Evolutionary conservation across 1,140 invertebrate genomes (phyloP).

Genomic region (Hyles euphorbiae): DNA sequence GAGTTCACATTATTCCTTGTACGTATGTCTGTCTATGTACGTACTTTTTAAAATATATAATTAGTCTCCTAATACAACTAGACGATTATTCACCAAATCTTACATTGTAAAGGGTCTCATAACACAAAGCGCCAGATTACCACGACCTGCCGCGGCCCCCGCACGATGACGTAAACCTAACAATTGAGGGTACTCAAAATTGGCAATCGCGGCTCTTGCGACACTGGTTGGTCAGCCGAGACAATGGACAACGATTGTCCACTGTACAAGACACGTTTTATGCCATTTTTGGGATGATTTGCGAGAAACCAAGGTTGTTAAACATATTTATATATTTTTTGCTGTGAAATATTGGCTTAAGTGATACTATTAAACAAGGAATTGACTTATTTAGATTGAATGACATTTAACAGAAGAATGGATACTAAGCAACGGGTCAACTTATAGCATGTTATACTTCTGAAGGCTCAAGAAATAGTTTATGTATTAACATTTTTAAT

Average conservation of each 20-base stretch:
- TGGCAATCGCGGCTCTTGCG: background rate
- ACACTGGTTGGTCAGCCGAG: background rate
- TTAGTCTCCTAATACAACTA: no score
- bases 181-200: background rate
- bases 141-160: background rate
- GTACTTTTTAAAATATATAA: no score
- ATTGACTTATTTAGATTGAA: no score
- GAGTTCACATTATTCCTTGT: background rate
- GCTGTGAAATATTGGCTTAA: no score
- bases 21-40: no score
- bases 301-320: slow-evolving; percentile 2
- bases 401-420: no score
- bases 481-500: no score
- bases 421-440: no score
- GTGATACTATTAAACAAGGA: no score
- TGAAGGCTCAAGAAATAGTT: no score
- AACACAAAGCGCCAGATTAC: slow-evolving; percentile 1
- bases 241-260: slow-evolving; percentile 14
- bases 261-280: background rate
- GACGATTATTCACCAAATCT: slow-evolving; percentile 4
- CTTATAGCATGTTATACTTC: no score
- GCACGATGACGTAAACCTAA: background rate
- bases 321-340: no score
- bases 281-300: slow-evolving; percentile 13
- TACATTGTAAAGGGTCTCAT: slow-evolving; percentile 6